Conservation (phyloP, 2,888 invertebrate species). For the Zelleria hepariella region DNA sequence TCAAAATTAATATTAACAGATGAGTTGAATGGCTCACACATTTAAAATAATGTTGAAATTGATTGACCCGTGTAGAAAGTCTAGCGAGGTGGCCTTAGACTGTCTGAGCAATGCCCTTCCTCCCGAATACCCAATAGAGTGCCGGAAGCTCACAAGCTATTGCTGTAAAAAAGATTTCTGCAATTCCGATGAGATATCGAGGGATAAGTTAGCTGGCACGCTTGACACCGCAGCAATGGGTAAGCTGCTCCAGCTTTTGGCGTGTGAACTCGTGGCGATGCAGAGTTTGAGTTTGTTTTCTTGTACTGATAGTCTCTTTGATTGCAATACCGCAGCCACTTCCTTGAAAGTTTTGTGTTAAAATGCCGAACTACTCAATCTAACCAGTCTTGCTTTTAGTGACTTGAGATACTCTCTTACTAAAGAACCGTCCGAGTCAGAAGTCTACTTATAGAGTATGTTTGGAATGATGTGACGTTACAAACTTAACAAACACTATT, state of each 20-base stretch:
- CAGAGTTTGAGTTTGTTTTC: constrained; percentile 61
- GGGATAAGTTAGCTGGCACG: constrained; percentile 43
- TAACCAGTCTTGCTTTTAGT: constrained; percentile 39
- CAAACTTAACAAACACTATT: constrained; percentile 42
- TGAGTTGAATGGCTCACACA: constrained; percentile 22
- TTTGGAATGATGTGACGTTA: constrained; percentile 63
- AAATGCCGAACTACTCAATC: constrained; percentile 54
- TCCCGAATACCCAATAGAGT: constrained; percentile 60
- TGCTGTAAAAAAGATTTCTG: constrained; percentile 62
- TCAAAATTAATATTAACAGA: too few relatives aligned
- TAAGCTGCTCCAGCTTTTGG: constrained; percentile 55
- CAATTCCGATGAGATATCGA: constrained; percentile 53
- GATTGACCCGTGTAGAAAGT: constrained; percentile 46
- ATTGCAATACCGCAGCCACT: constrained; percentile 58
- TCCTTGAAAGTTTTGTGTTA: constrained; percentile 61
- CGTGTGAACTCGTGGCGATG: constrained; percentile 50
- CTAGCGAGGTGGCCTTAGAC: constrained; percentile 62
- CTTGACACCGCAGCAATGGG: constrained; percentile 40
- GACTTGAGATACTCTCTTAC: constrained; percentile 52
- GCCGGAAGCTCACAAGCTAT: constrained; percentile 49
- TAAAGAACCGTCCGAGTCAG: constrained; percentile 34
- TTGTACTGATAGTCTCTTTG: constrained; percentile 34
- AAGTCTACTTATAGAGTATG: constrained; percentile 30
- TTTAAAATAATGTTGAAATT: constrained; percentile 46
- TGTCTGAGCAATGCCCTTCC: constrained; percentile 72